phyloP scores from a whole-genome alignment of 1,140 invertebrate species.

The Euwallacea fornicatus region DNA sequence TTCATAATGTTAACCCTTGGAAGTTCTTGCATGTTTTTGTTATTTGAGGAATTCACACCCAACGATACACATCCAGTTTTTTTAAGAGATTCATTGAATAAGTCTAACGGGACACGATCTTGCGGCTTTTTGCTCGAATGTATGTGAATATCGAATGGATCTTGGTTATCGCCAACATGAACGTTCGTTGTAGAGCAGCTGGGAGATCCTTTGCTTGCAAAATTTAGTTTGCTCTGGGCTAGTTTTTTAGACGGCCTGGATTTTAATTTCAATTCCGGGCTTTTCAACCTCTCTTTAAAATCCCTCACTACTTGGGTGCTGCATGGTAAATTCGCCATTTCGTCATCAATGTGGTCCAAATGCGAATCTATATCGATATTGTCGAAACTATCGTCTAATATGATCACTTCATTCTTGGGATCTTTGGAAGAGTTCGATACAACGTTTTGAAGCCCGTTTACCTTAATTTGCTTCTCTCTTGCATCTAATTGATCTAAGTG shows the following conservation, averaged over 20 bases:
- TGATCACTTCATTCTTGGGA: slow-evolving; percentile 2
- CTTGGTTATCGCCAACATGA: background rate
- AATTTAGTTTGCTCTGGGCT: slow-evolving; percentile 24
- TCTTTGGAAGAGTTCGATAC: background rate
- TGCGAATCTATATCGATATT: slow-evolving; percentile 42
- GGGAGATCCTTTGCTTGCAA: background rate
- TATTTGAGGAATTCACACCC: background rate
- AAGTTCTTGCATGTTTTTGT: background rate
- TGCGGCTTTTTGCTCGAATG: background rate
- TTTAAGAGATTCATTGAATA: background rate
- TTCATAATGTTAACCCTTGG: slow-evolving; percentile 16
- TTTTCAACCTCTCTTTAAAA: slow-evolving; percentile 14
- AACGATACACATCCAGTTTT: background rate
- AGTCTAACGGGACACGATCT: background rate
- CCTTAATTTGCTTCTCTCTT: background rate
- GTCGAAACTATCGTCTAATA: slow-evolving; percentile 38
- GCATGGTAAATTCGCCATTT: slow-evolving; percentile 29
- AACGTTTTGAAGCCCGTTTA: too few relatives aligned
- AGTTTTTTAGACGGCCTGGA: slow-evolving; percentile 10
- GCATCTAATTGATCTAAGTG: slow-evolving; percentile 27
- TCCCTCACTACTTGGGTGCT: slow-evolving; percentile 17
- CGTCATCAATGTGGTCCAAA: slow-evolving; percentile 42
- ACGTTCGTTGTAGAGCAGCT: slow-evolving; percentile 3
- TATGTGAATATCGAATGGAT: too few relatives aligned
- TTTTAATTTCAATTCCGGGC: slow-evolving; percentile 8